These are phyloP conservation scores for Rutpela maculata DNA, from an alignment of 2,888 invertebrate species.

Conservation along the genomic window DNA sequence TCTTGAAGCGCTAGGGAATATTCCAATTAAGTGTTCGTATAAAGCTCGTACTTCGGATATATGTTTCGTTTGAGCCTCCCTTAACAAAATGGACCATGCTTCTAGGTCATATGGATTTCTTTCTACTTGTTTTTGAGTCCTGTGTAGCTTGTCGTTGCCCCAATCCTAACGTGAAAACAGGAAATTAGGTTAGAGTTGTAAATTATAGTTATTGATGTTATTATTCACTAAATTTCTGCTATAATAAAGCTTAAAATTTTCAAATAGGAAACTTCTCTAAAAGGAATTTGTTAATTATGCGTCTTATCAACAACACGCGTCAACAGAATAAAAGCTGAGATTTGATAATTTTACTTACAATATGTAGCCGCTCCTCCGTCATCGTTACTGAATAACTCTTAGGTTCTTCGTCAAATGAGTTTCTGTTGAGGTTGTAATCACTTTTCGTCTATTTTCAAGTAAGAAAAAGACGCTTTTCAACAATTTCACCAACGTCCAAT, in stretches of 20 bases:
- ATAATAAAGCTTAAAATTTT: too few species aligned
- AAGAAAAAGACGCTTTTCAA: neutral
- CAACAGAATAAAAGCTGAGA: neutral
- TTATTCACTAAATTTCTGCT: neutral
- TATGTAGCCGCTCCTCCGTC: conserved; percentile 35
- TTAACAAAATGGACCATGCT: conserved; percentile 96
- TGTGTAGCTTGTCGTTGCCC: conserved; percentile 89
- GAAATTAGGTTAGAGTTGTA: conserved; percentile 25
- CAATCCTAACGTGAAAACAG: conserved; percentile 81
- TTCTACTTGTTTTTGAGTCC: conserved; percentile 91
- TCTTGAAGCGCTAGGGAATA: conserved; percentile 96
- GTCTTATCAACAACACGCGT: neutral
- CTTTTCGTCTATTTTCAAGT: neutral
- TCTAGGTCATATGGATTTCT: conserved; percentile 95
- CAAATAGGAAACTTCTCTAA: too few species aligned
- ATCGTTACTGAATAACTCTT: neutral
- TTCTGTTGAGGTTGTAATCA: neutral
- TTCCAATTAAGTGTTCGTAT: conserved; percentile 95
- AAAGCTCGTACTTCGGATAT: conserved; percentile 93
- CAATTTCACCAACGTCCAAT: too few species aligned
- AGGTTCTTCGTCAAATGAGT: neutral
- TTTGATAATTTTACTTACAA: conserved; percentile 31
- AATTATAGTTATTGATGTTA: neutral
- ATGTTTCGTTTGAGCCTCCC: conserved; percentile 92
- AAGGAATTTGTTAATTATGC: neutral